A percentile compares a stretch with the other conserved stretches of the same genome.
phyloP scores from a whole-genome alignment of 2,888 invertebrate species.

The Antheraea yamamai region DNA sequence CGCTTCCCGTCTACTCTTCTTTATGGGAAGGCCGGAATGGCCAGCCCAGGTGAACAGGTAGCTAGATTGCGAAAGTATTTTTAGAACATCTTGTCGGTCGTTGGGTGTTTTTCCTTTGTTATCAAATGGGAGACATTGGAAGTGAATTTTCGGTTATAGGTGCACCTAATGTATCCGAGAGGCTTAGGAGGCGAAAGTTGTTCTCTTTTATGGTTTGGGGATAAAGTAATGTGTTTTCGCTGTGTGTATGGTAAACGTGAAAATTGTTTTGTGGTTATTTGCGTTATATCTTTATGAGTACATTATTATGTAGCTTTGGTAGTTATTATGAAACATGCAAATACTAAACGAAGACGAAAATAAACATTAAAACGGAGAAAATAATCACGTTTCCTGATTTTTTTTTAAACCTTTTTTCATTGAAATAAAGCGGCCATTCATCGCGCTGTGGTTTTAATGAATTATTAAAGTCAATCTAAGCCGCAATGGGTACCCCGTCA shows the following conservation, averaged over 20 bases:
- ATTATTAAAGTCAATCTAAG: constrained; percentile 46
- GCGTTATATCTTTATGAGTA: constrained; percentile 3
- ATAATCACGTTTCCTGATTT: neutral
- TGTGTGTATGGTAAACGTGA: constrained; percentile 29
- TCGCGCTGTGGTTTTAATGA: constrained; percentile 34
- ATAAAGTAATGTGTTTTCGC: constrained; percentile 40
- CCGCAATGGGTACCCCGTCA: constrained; percentile 41
- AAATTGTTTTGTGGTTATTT: constrained; percentile 27
- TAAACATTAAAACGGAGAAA: neutral
- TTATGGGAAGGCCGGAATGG: constrained; percentile 80
- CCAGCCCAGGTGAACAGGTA: constrained; percentile 80
- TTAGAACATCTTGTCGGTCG: constrained; percentile 79
- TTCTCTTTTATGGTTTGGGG: constrained; percentile 49
- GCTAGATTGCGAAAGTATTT: constrained; percentile 80
- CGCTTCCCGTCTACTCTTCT: constrained; percentile 80
- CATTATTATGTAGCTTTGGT: neutral
- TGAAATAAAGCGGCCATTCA: constrained; percentile 29
- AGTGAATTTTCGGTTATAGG: constrained; percentile 64
- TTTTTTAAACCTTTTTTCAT: constrained; percentile 17
- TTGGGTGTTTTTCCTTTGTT: constrained; percentile 79
- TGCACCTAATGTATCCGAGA: constrained; percentile 61
- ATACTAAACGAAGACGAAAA: neutral
- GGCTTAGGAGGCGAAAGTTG: constrained; percentile 46
- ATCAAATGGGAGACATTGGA: constrained; percentile 73
- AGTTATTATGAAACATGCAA: constrained; percentile 21